Conservation (phyloP, 2,113 vertebrate genomes). For the Ctenomys sociabilis region DNA sequence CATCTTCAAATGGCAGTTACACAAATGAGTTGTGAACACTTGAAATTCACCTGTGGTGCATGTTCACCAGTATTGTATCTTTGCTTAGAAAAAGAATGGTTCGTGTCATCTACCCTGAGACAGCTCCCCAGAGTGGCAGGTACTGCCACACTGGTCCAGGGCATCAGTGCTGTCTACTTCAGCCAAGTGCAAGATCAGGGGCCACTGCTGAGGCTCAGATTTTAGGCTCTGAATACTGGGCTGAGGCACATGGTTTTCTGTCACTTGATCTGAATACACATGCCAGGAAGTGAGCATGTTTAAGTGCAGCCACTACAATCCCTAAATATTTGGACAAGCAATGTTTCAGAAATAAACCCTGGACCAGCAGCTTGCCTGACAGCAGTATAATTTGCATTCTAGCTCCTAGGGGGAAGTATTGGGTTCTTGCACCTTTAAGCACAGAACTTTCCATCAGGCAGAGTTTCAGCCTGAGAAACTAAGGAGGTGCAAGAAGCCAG, state of each 20-base stretch:
- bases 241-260: neutral
- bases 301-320: conserved; percentile 22
- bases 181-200: neutral
- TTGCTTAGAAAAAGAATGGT: conserved; percentile 10
- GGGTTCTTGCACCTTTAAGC: conserved; percentile 66
- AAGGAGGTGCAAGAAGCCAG: neutral
- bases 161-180: neutral
- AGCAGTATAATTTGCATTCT: neutral
- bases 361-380: conserved; percentile 9
- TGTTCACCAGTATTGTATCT: conserved; percentile 54
- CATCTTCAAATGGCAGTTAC: conserved; percentile 38
- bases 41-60: conserved; percentile 82
- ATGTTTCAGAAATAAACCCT: conserved; percentile 61
- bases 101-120: neutral
- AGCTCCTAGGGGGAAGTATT: neutral
- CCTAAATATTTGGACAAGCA: conserved; percentile 49
- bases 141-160: neutral
- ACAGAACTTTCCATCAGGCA: neutral
- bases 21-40: conserved; percentile 83
- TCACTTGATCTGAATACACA: conserved; percentile 37
- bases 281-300: conserved; percentile 32
- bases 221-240: conserved; percentile 65
- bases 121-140: neutral
- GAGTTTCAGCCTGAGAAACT: neutral
- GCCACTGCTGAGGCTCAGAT: conserved; percentile 21